These are phyloP conservation scores for Melangyna quadrimaculata DNA, from an alignment of 2,888 invertebrate species.

Conservation along the genomic window DNA sequence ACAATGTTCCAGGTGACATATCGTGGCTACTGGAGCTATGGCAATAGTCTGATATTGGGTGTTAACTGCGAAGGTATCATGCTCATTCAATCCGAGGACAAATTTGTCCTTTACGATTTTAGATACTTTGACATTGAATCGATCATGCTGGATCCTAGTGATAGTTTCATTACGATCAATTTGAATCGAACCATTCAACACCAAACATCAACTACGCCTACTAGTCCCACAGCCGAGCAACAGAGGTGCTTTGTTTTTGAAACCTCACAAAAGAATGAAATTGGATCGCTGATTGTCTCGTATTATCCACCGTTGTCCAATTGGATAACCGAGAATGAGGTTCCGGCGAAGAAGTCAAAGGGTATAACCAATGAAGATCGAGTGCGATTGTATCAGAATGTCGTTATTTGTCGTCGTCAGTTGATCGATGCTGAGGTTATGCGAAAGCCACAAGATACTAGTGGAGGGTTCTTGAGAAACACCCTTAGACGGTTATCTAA, in stretches of 20 bases:
- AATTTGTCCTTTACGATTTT: constrained; percentile 94
- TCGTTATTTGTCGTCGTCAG: constrained; percentile 90
- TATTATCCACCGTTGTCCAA: constrained; percentile 93
- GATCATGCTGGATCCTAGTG: constrained; percentile 94
- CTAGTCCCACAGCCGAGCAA: constrained; percentile 75
- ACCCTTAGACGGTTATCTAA: constrained; percentile 93
- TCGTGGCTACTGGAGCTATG: constrained; percentile 96
- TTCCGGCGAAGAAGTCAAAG: constrained; percentile 84
- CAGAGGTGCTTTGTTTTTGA: constrained; percentile 96
- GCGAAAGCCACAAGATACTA: constrained; percentile 90
- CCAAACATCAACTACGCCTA: constrained; percentile 72
- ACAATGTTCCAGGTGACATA: constrained; percentile 94
- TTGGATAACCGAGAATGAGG: constrained; percentile 89
- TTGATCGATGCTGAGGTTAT: constrained; percentile 92
- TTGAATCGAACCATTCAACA: constrained; percentile 85
- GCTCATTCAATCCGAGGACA: constrained; percentile 94
- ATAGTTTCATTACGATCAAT: constrained; percentile 94
- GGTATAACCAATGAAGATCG: constrained; percentile 94
- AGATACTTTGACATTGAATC: constrained; percentile 95
- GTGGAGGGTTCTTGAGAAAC: constrained; percentile 93
- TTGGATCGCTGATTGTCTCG: constrained; percentile 94
- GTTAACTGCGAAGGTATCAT: constrained; percentile 95
- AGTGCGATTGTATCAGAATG: constrained; percentile 91
- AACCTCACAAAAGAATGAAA: constrained; percentile 93
- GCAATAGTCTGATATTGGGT: constrained; percentile 87